Base-by-base conservation (phyloP, 2,888 invertebrate genomes). In the Bellardia bayeri region DNA sequence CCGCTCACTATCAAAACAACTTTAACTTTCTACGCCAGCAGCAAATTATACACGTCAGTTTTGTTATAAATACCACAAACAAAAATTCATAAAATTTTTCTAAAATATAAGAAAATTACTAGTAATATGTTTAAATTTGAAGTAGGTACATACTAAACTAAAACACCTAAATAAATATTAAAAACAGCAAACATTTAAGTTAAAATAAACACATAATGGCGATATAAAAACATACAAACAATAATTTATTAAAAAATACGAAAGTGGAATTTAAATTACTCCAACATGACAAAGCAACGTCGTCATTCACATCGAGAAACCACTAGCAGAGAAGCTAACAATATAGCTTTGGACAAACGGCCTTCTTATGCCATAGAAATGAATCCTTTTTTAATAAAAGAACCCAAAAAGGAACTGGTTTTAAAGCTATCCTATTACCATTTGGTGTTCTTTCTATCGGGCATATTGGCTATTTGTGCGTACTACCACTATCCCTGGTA, bases 391-490 rank as follows among this genome's bases (percentile, higher is more conserved):
- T 49, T 84, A 2, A 74, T 82, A 23, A 68, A 71, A 1, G 87
- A 72, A 33, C 87, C 71, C 11, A 78, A 64, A 64, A 78, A 78
- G 14, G 76, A 82, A 8, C 61, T 87, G 14, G 82, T 87, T 37
- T 63, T 87, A 64, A 84, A 82, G 58, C 23, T 87, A 3, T 85
- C 87, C 3, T 87, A 85, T 54, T 82, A 69, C 5, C 90, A 90
- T 75, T 74, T 91, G 16, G 56, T 88, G 14, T 89, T 92, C 23
- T 91, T 93, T 56, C 75, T 93, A 0, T 90, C 91, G 16, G 92
- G 92, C 42, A 90, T 91, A 40, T 72, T 92, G 23, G 91, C 90
- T 0, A 92, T 92, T 1, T 89, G 91, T 49, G 75, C 89, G 14
- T 89, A 91, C 56, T 92, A 92, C 82, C 91, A 91, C 3, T 58